Percentiles rank a stretch among this genome's conserved stretches.
Conservation (phyloP, 2,888 invertebrate genomes). For the Temnothorax rugatulus region DNA sequence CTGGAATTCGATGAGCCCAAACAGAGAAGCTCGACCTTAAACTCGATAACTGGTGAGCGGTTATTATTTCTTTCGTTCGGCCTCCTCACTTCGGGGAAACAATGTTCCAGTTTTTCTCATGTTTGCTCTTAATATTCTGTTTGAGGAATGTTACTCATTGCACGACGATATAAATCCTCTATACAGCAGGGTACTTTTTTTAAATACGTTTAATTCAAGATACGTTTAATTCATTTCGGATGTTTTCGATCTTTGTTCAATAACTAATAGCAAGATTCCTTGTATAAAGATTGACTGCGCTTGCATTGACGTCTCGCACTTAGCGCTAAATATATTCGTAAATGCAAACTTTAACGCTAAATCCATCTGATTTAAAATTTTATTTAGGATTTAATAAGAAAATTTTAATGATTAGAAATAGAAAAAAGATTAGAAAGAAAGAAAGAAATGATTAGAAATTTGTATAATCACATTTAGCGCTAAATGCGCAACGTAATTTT, state of each 20-base stretch:
- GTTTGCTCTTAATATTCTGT: conserved; percentile 74
- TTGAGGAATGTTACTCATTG: conserved; percentile 82
- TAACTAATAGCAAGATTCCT: conserved; percentile 17
- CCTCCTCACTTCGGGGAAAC: conserved; percentile 19
- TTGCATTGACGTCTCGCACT: not conserved
- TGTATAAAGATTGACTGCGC: conserved; percentile 21
- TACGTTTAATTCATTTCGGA: not conserved
- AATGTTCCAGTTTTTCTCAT: conserved; percentile 52
- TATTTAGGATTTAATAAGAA: not conserved
- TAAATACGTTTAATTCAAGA: not conserved
- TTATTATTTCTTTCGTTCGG: conserved; percentile 24
- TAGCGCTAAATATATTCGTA: conserved; percentile 25
- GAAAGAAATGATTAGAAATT: not conserved
- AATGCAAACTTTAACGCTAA: not conserved
- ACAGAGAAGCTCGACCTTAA: conserved; percentile 90
- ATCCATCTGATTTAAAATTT: not conserved
- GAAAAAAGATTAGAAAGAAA: no score
- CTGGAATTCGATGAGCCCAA: conserved; percentile 91
- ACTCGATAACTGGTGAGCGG: conserved; percentile 91
- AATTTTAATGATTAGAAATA: not conserved
- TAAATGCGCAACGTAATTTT: not conserved
- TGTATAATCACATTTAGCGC: conserved; percentile 17
- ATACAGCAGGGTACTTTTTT: conserved; percentile 26
- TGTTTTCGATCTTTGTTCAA: not conserved
- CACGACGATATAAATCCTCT: conserved; percentile 74